phyloP scores from a whole-genome alignment of 2,888 invertebrate species.

The Cryptosula pallasiana region DNA sequence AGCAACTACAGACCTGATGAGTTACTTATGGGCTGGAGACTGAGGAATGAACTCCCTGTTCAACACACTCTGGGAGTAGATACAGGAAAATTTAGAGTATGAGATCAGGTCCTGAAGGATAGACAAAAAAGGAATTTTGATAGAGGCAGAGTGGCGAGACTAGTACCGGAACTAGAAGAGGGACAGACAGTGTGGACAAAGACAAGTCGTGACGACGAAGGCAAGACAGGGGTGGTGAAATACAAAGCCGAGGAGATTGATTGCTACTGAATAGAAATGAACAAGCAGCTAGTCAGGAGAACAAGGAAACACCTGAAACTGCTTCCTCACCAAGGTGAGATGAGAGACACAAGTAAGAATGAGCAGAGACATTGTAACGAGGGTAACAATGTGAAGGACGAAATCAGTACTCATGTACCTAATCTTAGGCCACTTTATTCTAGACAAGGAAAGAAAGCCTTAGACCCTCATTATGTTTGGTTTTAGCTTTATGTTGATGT shows the following conservation, averaged over 20 bases:
- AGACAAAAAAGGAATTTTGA: neutral
- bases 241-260: neutral
- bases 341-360: neutral
- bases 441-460: neutral
- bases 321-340: neutral
- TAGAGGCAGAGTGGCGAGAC: neutral
- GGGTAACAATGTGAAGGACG: neutral
- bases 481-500: too few species aligned
- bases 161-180: neutral
- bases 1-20: neutral
- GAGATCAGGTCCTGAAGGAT: neutral
- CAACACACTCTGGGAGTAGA: neutral
- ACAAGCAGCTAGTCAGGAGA: neutral
- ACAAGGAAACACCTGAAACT: neutral
- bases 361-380: neutral
- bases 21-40: neutral
- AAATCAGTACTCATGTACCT: neutral
- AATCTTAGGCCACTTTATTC: neutral
- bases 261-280: neutral
- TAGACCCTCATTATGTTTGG: neutral
- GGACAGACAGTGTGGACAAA: neutral
- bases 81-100: neutral
- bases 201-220: neutral
- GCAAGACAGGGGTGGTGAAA: neutral
- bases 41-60: neutral